Conservation (phyloP, 2,113 vertebrate genomes). For the Reinhardtius hippoglossoides region DNA sequence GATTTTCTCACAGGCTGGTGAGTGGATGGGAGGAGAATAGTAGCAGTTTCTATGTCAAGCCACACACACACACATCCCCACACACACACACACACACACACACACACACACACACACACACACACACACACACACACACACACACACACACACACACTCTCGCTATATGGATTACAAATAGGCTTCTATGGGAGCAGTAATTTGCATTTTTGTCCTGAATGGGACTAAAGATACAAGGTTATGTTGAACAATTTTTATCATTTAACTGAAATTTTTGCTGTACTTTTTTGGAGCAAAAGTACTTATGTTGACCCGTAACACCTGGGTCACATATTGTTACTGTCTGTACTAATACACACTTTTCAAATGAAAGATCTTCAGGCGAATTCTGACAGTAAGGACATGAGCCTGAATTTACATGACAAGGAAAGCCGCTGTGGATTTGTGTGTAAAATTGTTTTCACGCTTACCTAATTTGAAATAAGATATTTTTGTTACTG, state of each 20-base stretch:
- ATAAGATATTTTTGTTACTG: background rate
- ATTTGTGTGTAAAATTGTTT: too few relatives aligned
- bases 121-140: background rate
- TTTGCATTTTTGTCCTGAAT: background rate
- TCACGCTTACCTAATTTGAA: background rate
- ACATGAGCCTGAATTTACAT: background rate
- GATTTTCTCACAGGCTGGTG: constrained; percentile 35
- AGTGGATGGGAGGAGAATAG: constrained; percentile 15
- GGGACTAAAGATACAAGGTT: background rate
- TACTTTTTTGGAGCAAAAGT: too few relatives aligned
- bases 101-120: background rate
- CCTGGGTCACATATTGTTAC: background rate
- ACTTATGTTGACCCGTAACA: background rate
- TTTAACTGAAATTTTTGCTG: too few relatives aligned
- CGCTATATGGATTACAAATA: background rate
- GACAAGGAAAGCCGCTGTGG: background rate
- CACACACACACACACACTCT: background rate
- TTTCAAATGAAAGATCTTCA: background rate
- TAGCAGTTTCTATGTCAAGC: constrained; percentile 1
- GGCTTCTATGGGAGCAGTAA: background rate
- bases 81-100: background rate
- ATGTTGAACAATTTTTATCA: background rate
- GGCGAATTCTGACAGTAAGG: background rate
- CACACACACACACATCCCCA: background rate
- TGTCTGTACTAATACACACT: background rate